phyloP scores from a whole-genome alignment of 2,113 vertebrate genomes.

The Zosterops japonicus region DNA sequence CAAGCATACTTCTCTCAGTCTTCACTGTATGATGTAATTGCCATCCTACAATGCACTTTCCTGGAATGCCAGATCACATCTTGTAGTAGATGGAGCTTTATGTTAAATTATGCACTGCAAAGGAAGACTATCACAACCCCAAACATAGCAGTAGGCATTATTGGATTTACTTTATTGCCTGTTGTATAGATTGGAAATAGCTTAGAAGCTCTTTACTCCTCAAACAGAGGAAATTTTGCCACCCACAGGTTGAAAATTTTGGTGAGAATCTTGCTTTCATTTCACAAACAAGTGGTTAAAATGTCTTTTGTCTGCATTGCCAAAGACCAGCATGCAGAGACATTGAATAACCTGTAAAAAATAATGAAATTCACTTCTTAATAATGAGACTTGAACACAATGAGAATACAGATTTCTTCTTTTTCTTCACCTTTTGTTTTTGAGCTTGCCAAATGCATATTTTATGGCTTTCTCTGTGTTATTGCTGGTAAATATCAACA shows the following conservation, averaged over 20 bases:
- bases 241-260: neutral
- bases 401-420: neutral
- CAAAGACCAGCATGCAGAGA: neutral
- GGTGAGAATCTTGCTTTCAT: neutral
- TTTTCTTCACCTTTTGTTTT: neutral
- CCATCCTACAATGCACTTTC: neutral
- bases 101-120: constrained; percentile 40
- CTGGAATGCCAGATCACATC: neutral
- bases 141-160: neutral
- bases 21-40: neutral
- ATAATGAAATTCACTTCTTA: neutral
- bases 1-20: neutral
- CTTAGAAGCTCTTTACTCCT: neutral
- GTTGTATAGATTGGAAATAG: neutral
- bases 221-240: neutral
- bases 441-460: neutral
- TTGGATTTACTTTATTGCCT: constrained; percentile 38
- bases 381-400: neutral
- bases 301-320: neutral
- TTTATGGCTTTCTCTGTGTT: neutral
- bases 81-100: neutral
- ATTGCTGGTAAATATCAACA: neutral
- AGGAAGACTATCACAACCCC: neutral
- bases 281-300: neutral
- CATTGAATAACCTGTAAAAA: neutral